phyloP scores from a whole-genome alignment of 2,888 invertebrate genomes.

The Cyrtodaria siliqua region DNA sequence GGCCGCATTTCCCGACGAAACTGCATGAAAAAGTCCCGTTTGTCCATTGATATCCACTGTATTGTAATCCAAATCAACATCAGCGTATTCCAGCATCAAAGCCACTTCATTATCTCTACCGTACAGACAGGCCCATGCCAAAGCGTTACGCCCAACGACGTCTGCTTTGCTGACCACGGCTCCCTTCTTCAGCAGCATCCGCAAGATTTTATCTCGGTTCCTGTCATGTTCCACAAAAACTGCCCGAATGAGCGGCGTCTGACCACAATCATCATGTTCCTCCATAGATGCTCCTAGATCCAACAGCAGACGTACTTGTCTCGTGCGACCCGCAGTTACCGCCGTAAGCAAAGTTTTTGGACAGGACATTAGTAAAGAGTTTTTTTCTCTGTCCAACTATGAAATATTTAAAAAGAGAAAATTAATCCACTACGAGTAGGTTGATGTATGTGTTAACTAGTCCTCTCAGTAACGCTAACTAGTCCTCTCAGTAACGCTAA shows the following conservation, averaged over 20 bases:
- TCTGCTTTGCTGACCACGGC: constrained; percentile 64
- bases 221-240: constrained; percentile 66
- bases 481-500: no score
- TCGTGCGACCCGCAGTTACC: constrained; percentile 63
- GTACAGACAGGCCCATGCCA: constrained; percentile 71
- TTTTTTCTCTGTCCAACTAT: no score
- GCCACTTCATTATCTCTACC: constrained; percentile 64
- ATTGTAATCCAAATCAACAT: constrained; percentile 70
- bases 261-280: constrained; percentile 69
- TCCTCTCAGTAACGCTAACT: no score
- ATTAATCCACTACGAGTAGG: no score
- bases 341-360: constrained; percentile 67
- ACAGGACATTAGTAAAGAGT: constrained; percentile 38
- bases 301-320: constrained; percentile 70
- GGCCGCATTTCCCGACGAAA: constrained; percentile 71
- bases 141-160: constrained; percentile 67
- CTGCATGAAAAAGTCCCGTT: constrained; percentile 70
- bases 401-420: no score
- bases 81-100: constrained; percentile 63
- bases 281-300: constrained; percentile 60
- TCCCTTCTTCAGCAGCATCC: constrained; percentile 62
- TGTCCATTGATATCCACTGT: constrained; percentile 70
- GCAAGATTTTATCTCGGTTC: constrained; percentile 58
- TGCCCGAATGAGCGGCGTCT: constrained; percentile 69
- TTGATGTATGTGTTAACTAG: no score